A percentile compares a stretch with the other conserved stretches of the same genome.
These are phyloP conservation scores for Drosophila pseudoananassae DNA, from an alignment of 1,140 invertebrate species.

Conservation along the genomic window DNA sequence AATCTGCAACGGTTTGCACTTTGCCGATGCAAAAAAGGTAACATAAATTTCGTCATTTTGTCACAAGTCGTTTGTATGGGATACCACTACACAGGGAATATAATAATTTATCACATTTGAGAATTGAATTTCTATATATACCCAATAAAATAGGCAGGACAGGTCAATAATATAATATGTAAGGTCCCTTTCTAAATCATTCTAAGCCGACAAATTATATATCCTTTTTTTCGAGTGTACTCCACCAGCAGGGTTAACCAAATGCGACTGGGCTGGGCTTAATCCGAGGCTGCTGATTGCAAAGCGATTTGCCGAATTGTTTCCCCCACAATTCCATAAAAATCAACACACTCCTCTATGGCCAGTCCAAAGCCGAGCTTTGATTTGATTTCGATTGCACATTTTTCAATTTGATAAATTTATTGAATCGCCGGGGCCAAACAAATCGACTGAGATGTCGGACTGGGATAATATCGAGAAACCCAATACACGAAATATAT, in stretches of 20 bases:
- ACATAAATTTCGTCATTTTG: conserved; percentile 81
- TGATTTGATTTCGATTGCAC: conserved; percentile 76
- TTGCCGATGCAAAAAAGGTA: conserved; percentile 65
- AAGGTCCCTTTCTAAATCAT: no score
- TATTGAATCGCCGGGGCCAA: conserved; percentile 55
- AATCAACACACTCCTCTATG: conserved; percentile 60
- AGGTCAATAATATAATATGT: not conserved
- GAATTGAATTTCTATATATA: not conserved
- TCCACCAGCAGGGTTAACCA: conserved; percentile 28
- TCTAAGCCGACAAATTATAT: no score
- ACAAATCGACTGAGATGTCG: conserved; percentile 63
- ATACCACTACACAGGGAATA: conserved; percentile 22
- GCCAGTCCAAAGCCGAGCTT: conserved; percentile 30
- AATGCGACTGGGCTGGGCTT: conserved; percentile 41
- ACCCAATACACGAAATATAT: conserved; percentile 70
- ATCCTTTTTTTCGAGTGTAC: conserved; percentile 8
- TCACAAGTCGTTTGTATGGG: conserved; percentile 67
- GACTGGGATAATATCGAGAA: conserved; percentile 57
- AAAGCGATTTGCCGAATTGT: conserved; percentile 70
- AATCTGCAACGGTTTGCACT: conserved; percentile 63
- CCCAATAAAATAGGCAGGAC: not conserved
- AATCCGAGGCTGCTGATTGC: conserved; percentile 56
- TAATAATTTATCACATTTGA: not conserved
- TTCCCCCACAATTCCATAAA: conserved; percentile 64
- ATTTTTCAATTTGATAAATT: conserved; percentile 81